A percentile compares a stretch with the other conserved stretches of the same genome.
Evolutionary conservation across 2,113 vertebrate species (phyloP).

Genomic region (Callopanchax toddi): DNA sequence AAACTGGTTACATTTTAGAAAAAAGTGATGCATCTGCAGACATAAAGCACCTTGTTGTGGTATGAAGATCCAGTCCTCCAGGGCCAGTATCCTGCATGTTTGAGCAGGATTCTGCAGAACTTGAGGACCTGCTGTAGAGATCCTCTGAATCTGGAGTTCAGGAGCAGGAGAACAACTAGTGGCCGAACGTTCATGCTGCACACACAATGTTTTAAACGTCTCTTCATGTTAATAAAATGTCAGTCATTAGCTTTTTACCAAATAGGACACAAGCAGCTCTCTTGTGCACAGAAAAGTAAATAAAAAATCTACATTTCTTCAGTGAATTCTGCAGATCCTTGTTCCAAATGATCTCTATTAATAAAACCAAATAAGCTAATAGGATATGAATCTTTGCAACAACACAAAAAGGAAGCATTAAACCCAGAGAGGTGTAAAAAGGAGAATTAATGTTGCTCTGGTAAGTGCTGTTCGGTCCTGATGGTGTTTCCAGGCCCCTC

Average conservation of each 20-base stretch:
- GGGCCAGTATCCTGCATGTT: no score
- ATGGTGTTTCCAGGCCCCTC: conserved; percentile 9
- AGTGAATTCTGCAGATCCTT: conserved; percentile 15
- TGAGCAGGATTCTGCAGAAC: no score
- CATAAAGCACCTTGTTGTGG: no score
- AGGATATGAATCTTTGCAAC: conserved; percentile 2
- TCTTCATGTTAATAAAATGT: not conserved
- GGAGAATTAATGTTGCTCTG: not conserved
- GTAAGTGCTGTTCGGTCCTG: not conserved
- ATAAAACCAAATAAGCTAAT: conserved; percentile 5
- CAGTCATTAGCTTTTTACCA: not conserved
- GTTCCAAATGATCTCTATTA: conserved; percentile 9
- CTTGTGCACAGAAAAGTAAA: not conserved
- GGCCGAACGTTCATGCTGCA: not conserved
- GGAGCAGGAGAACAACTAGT: no score
- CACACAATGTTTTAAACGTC: not conserved
- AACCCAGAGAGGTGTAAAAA: not conserved
- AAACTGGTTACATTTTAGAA: no score
- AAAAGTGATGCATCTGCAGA: no score
- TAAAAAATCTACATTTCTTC: conserved; percentile 2
- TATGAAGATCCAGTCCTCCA: no score
- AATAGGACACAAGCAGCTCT: not conserved
- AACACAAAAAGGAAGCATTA: conserved; percentile 6
- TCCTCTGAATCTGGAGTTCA: no score
- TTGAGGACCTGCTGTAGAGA: no score